phyloP scores from a whole-genome alignment of 2,113 vertebrate species.

The Stigmatopora argus region DNA sequence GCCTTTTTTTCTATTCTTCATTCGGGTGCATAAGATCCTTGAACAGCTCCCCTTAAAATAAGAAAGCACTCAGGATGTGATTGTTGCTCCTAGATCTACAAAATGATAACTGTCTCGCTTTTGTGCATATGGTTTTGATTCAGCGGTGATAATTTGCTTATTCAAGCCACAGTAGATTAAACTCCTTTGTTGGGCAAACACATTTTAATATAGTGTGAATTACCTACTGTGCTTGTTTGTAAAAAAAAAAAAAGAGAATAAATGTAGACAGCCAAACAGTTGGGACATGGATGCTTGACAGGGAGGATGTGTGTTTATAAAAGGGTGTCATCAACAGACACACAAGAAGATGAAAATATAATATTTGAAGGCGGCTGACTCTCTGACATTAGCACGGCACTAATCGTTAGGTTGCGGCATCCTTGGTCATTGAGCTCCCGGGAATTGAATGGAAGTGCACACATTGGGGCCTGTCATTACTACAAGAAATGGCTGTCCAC shows the following conservation, averaged over 20 bases:
- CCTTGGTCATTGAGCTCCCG: constrained; percentile 73
- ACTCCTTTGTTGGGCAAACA: constrained; percentile 86
- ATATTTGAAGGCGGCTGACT: constrained; percentile 77
- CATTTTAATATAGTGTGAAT: constrained; percentile 95
- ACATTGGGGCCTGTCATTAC: constrained; percentile 75
- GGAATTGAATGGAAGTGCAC: constrained; percentile 77
- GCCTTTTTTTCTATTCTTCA: background rate
- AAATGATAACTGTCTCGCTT: constrained; percentile 62
- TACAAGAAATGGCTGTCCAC: constrained; percentile 57
- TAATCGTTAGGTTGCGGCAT: constrained; percentile 82
- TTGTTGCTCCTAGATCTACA: constrained; percentile 57
- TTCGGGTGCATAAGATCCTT: background rate
- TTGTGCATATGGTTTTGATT: constrained; percentile 82
- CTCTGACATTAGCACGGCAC: constrained; percentile 83
- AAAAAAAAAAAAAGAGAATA: constrained; percentile 83
- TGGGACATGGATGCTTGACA: constrained; percentile 24
- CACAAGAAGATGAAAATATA: constrained; percentile 54
- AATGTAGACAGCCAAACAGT: constrained; percentile 66
- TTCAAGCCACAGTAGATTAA: constrained; percentile 87
- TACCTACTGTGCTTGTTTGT: constrained; percentile 96
- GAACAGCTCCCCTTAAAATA: constrained; percentile 35
- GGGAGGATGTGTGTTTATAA: constrained; percentile 51
- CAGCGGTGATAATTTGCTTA: constrained; percentile 96
- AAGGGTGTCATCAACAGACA: constrained; percentile 45
- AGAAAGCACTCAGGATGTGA: constrained; percentile 57